Evolutionary conservation across 2,888 invertebrate species (phyloP).

Genomic region (Dexiosoma caninum): DNA sequence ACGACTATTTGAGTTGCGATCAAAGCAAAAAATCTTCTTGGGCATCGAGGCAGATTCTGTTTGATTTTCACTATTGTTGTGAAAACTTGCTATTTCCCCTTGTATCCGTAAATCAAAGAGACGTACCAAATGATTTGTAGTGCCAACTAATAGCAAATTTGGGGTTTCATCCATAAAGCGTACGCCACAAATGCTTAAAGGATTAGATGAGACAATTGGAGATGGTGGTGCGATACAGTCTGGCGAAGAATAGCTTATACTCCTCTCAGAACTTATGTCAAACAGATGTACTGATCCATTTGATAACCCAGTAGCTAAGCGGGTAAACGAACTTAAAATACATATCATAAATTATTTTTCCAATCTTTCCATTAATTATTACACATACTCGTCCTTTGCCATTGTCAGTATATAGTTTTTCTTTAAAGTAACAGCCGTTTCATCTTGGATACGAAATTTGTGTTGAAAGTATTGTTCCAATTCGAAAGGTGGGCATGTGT

Average conservation of each 20-base stretch:
- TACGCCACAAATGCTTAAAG: slow-evolving; percentile 69
- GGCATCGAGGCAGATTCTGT: slow-evolving; percentile 37
- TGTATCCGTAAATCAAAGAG: slow-evolving; percentile 78
- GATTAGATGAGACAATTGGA: background rate
- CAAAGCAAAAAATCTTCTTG: slow-evolving; percentile 85
- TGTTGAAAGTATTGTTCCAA: slow-evolving; percentile 69
- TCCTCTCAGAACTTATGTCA: slow-evolving; percentile 77
- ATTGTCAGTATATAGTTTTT: slow-evolving; percentile 82
- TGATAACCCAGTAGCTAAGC: slow-evolving; percentile 79
- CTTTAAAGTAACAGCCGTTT: slow-evolving; percentile 80
- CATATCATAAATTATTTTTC: background rate
- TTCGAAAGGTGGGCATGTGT: slow-evolving; percentile 70
- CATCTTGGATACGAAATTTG: slow-evolving; percentile 73
- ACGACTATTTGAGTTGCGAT: slow-evolving; percentile 84
- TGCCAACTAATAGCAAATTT: slow-evolving; percentile 71
- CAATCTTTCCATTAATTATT: background rate
- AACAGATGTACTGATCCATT: slow-evolving; percentile 79
- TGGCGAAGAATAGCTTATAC: slow-evolving; percentile 67
- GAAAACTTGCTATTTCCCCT: slow-evolving; percentile 74
- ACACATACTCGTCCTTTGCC: slow-evolving; percentile 79
- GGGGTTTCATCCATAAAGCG: slow-evolving; percentile 71
- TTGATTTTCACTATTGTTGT: slow-evolving; percentile 39
- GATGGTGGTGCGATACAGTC: slow-evolving; percentile 50
- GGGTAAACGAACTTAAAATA: slow-evolving; percentile 71
- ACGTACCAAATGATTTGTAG: slow-evolving; percentile 70